phyloP scores from a whole-genome alignment of 1,140 invertebrate species.

The Drosophila albomicans region DNA sequence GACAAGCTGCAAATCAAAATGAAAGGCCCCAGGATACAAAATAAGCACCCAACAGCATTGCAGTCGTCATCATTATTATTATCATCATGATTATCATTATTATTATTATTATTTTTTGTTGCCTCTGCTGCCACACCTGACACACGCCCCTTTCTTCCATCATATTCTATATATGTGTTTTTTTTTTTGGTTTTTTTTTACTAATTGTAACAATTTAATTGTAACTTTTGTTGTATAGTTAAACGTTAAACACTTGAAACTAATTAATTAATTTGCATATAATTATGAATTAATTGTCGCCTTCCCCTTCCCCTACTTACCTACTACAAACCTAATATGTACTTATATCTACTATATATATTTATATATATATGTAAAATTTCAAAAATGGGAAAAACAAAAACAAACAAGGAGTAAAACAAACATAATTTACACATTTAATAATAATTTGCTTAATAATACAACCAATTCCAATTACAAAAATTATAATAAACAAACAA shows the following conservation, averaged over 20 bases:
- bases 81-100: slow-evolving; percentile 7
- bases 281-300: slow-evolving; percentile 26
- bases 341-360: slow-evolving; percentile 29
- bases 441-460: slow-evolving; percentile 71
- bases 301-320: slow-evolving; percentile 15
- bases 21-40: slow-evolving; percentile 53
- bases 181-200: slow-evolving; percentile 47
- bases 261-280: slow-evolving; percentile 34
- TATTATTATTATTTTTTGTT: slow-evolving; percentile 8
- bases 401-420: slow-evolving; percentile 45
- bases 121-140: slow-evolving; percentile 34
- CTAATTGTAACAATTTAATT: slow-evolving; percentile 45
- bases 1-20: slow-evolving; percentile 83
- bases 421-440: slow-evolving; percentile 53
- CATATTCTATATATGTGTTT: slow-evolving; percentile 28
- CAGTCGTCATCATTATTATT: not conserved
- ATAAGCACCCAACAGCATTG: not conserved
- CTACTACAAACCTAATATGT: slow-evolving; percentile 34
- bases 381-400: slow-evolving; percentile 20
- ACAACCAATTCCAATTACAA: slow-evolving; percentile 61
- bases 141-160: slow-evolving; percentile 9
- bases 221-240: slow-evolving; percentile 56
- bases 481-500: slow-evolving; percentile 41
- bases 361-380: slow-evolving; percentile 13
- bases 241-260: slow-evolving; percentile 30